phyloP scores from a whole-genome alignment of 2,888 invertebrate species.

The Cenopis cana region DNA sequence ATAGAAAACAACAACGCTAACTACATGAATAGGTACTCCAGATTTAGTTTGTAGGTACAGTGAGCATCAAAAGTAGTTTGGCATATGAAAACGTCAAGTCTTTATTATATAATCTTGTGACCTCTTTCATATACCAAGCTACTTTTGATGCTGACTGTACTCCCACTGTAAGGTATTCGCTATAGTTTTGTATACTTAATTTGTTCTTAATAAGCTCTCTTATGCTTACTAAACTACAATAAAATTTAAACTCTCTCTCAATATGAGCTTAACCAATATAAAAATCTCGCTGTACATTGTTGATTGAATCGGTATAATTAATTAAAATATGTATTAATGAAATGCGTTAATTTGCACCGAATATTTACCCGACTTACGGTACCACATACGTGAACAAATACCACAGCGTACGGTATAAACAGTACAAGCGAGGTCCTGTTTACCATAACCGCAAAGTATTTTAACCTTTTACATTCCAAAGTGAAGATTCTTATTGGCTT shows the following conservation, averaged over 20 bases:
- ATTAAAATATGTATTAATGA: slow-evolving; percentile 53
- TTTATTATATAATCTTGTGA: too few relatives aligned
- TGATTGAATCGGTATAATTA: slow-evolving; percentile 58
- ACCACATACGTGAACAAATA: slow-evolving; percentile 18
- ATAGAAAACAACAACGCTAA: slow-evolving; percentile 47
- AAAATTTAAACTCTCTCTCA: neutral
- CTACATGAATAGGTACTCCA: neutral
- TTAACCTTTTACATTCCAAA: slow-evolving; percentile 14
- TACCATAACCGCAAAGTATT: slow-evolving; percentile 22
- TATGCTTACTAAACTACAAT: neutral
- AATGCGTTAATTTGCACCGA: slow-evolving; percentile 40
- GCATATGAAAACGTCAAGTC: too few relatives aligned
- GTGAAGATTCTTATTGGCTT: slow-evolving; percentile 2
- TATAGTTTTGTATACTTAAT: too few relatives aligned
- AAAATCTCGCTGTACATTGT: slow-evolving; percentile 53
- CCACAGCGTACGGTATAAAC: slow-evolving; percentile 28
- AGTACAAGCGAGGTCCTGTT: slow-evolving; percentile 13
- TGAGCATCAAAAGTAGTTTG: too few relatives aligned
- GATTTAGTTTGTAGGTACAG: too few relatives aligned
- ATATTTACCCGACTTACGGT: slow-evolving; percentile 43
- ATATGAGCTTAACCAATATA: slow-evolving; percentile 48
- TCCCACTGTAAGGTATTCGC: too few relatives aligned
- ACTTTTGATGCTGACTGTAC: too few relatives aligned
- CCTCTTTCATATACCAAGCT: too few relatives aligned
- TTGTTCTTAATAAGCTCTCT: neutral